Conservation (phyloP, 2,113 vertebrate genomes). For the Martes martes region DNA sequence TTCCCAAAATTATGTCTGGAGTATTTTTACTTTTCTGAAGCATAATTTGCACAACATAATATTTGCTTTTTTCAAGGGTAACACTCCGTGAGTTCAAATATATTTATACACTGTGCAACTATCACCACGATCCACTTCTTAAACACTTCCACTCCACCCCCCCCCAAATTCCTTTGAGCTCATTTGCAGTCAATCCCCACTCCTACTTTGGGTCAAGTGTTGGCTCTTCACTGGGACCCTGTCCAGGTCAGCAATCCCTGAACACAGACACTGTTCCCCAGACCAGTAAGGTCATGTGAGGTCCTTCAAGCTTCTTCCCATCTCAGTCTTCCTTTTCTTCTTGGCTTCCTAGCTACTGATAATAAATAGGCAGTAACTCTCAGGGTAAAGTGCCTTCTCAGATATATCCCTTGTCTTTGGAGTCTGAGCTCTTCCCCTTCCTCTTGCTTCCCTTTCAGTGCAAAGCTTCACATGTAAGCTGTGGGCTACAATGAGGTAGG, state of each 20-base stretch:
- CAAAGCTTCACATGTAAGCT: background rate
- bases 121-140: background rate
- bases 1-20: background rate
- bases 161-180: background rate
- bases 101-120: accelerated
- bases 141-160: background rate
- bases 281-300: background rate
- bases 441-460: background rate
- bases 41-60: background rate
- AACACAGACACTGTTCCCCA: background rate
- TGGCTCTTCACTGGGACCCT: background rate
- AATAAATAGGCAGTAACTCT: background rate
- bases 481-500: accelerated
- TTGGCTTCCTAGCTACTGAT: no score
- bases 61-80: background rate
- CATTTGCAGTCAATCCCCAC: background rate
- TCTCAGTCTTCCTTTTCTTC: background rate
- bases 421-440: no score
- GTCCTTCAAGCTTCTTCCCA: background rate
- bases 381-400: background rate
- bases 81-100: background rate
- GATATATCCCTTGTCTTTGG: background rate
- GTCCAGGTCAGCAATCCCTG: background rate
- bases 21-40: background rate
- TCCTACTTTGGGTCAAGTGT: background rate